Base-by-base conservation (phyloP, 2,797 vertebrate species). In the Rhinogobio ventralis region DNA sequence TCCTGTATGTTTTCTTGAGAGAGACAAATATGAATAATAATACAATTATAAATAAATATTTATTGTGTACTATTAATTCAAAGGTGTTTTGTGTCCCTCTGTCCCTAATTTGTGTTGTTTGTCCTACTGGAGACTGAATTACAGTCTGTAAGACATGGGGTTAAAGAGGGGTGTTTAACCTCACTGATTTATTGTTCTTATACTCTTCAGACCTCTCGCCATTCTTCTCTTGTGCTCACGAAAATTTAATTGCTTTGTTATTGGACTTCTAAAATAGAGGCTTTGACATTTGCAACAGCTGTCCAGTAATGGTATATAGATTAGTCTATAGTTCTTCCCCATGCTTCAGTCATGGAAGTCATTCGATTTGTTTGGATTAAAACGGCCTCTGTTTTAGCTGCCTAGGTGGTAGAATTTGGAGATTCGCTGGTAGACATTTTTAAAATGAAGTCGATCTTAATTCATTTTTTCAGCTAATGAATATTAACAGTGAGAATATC, bases 211-310 rank as follows among this genome's bases (percentile, higher is more conserved):
- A 81, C 74, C 53, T 66, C 75, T 86, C 17, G 25, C 72, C 67
- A 72, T 89, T 42, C 62, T 81, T 79, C 36, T 62, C 36, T 66
- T 73, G 75, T 25, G 53, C 83, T 87, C 39, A 86, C 86, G 23
- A 53, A 82, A 72, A 78, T 87, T 78, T 87, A 60, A 86, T 85
- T 72, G 66, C 82, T 77, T 81, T 87, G 73, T 88, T 86, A 87
- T 86, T 87, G 86, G 81, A 87, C 73, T 86, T 86, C 74, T 86
- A 88, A 86, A 84, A 81, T 85, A 80, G 75, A 84, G 77, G 74
- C 84, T 84, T 81, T 89, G 86, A 84, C 88, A 87, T 89, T 87
- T 89, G 60, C 68, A 82, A 86, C 81, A 85, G 69, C 82, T 84
- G 88, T 81, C 71, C 82, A 82, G 79, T 89, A 86, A 86, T 75